These are phyloP conservation scores for Mionectes olivaceus DNA, from an alignment of 2,797 vertebrate species.

Conservation along the genomic window DNA sequence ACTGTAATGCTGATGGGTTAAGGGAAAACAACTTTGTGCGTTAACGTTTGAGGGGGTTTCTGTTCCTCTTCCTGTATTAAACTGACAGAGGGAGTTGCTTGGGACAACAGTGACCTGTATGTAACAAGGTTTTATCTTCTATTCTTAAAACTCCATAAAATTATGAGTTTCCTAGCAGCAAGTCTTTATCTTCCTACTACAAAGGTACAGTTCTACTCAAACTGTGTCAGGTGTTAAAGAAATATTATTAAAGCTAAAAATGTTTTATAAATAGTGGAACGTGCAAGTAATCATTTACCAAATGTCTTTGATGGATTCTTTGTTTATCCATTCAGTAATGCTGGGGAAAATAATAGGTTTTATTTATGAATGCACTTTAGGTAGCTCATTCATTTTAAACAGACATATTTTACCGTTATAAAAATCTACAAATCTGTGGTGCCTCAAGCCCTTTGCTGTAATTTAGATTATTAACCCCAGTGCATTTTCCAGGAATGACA, in stretches of 20 bases:
- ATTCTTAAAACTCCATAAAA: background rate
- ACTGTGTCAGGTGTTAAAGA: background rate
- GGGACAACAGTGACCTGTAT: background rate
- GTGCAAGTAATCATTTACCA: background rate
- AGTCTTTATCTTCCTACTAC: background rate
- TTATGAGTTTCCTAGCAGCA: background rate
- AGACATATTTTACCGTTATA: constrained; percentile 5
- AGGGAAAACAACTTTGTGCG: background rate
- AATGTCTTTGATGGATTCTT: constrained; percentile 23
- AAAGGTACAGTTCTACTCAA: background rate
- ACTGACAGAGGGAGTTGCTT: background rate
- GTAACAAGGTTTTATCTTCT: background rate
- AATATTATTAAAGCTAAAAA: background rate
- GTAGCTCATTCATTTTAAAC: constrained; percentile 42
- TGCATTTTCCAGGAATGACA: constrained; percentile 17
- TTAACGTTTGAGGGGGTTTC: background rate
- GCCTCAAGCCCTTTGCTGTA: constrained; percentile 5
- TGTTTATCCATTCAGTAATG: constrained; percentile 25
- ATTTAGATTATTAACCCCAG: background rate
- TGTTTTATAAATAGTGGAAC: background rate
- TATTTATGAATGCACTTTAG: constrained; percentile 34
- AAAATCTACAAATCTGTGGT: constrained; percentile 2
- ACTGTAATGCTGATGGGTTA: background rate
- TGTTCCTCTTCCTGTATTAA: background rate
- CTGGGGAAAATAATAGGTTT: background rate